Conservation (phyloP, 2,113 vertebrate species). For the Myrmecophaga tridactyla region DNA sequence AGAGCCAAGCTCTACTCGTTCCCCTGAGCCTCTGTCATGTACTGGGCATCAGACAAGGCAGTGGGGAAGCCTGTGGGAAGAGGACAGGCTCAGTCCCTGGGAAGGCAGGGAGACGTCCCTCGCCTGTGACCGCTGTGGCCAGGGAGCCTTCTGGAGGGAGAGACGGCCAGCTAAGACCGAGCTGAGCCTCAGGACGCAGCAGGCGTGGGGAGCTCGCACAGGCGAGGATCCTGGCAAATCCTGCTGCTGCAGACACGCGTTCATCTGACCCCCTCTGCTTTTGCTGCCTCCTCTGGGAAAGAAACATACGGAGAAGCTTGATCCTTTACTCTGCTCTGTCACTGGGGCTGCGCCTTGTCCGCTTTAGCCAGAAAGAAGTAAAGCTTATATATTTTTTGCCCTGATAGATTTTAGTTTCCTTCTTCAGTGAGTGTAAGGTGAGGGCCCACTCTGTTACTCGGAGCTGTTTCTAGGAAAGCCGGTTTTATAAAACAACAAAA, state of each 20-base stretch:
- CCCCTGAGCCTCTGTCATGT: accelerated
- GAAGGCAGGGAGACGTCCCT: not conserved
- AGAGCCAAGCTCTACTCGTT: not conserved
- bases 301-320: not conserved
- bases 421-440: accelerated
- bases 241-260: not conserved
- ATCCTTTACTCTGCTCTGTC: accelerated
- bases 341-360: not conserved
- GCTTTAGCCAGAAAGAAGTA: not conserved
- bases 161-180: not conserved
- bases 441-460: not conserved
- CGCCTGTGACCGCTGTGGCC: not conserved
- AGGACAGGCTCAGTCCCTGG: not conserved
- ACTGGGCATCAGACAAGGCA: too few relatives aligned
- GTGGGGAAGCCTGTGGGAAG: not conserved
- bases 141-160: not conserved
- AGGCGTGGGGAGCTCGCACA: not conserved
- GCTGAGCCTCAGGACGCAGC: not conserved
- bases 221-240: not conserved
- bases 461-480: not conserved
- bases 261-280: not conserved
- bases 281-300: not conserved
- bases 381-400: too few relatives aligned
- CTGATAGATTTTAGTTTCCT: not conserved
- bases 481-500: not conserved